Percentiles rank a stretch among this genome's conserved stretches.
phyloP scores from a whole-genome alignment of 2,888 invertebrate genomes.

The Ptilodon capucinus region DNA sequence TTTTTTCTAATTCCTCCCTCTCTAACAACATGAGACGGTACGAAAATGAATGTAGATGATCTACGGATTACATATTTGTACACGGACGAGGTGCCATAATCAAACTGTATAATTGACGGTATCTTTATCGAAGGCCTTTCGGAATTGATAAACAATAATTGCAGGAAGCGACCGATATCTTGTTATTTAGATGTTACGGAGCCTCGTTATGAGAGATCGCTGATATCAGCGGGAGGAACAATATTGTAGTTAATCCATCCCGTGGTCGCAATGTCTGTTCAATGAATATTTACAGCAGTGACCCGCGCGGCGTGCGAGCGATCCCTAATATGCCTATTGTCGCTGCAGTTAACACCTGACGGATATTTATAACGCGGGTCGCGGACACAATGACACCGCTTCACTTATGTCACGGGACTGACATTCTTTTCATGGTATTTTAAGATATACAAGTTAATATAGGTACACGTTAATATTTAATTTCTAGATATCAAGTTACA shows the following conservation, averaged over 20 bases:
- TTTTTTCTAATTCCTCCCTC: too few species aligned
- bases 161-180: not conserved
- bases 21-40: too few species aligned
- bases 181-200: not conserved
- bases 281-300: conserved; percentile 33
- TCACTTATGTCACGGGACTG: not conserved
- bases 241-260: conserved; percentile 1
- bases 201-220: not conserved
- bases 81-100: not conserved
- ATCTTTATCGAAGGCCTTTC: not conserved
- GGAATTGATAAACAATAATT: not conserved
- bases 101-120: not conserved
- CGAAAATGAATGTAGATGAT: too few species aligned
- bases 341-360: conserved; percentile 16
- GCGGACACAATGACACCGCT: conserved; percentile 3
- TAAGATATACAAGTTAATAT: too few species aligned
- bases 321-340: conserved; percentile 4
- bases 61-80: too few species aligned
- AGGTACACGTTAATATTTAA: too few species aligned
- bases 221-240: not conserved
- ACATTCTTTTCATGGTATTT: too few species aligned
- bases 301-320: conserved; percentile 9
- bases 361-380: conserved; percentile 17
- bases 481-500: too few species aligned
- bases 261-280: not conserved